phyloP scores from a whole-genome alignment of 2,797 vertebrate genomes.

The Cheirogaleus major region DNA sequence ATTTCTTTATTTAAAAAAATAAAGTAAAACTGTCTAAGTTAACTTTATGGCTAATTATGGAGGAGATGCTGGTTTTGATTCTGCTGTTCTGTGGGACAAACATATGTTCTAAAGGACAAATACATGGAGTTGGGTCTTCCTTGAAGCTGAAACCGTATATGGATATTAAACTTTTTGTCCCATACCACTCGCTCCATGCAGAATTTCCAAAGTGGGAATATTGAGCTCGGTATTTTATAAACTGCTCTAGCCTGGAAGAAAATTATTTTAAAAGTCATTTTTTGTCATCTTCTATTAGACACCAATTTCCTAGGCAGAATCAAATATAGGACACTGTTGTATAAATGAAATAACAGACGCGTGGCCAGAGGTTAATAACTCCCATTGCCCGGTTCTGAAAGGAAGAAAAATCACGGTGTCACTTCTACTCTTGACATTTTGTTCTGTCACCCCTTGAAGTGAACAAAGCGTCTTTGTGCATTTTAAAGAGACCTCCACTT shows the following conservation, averaged over 20 bases:
- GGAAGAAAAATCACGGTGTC: constrained; percentile 58
- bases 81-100: neutral
- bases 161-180: neutral
- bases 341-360: constrained; percentile 57
- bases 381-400: constrained; percentile 5
- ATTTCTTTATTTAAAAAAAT: constrained; percentile 2
- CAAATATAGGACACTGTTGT: constrained; percentile 51
- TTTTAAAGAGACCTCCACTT: constrained; percentile 49
- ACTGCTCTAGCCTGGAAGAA: constrained; percentile 38
- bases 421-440: constrained; percentile 60
- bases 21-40: neutral
- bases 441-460: constrained; percentile 48
- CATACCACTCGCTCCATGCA: neutral
- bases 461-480: constrained; percentile 42
- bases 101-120: neutral
- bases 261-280: constrained; percentile 68
- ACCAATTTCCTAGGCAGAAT: constrained; percentile 65
- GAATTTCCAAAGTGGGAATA: neutral
- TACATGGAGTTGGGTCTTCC: neutral
- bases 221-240: constrained; percentile 40
- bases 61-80: neutral
- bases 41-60: neutral
- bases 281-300: constrained; percentile 64
- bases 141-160: neutral
- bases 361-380: constrained; percentile 66